Base-by-base conservation (phyloP, 2,113 vertebrate species). In the Prionailurus viverrinus region DNA sequence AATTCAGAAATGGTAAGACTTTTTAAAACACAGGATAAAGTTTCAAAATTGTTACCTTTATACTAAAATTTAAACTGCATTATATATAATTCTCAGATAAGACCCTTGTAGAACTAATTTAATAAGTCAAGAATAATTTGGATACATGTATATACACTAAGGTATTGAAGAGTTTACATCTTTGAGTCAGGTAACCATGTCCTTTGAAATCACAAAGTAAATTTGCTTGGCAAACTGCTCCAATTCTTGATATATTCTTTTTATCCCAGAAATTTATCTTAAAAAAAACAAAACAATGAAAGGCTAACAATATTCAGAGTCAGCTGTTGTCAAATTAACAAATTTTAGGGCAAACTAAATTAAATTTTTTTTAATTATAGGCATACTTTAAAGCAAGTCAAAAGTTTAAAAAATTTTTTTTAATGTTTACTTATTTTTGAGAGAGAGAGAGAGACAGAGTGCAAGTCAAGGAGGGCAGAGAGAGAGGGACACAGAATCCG, bases 151-250 rank as follows among this genome's bases (percentile, higher is more conserved):
- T 18, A 66, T 76, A 92, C 66, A 83, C 14, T 39, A 95, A 85
- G 51, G 31, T 65, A 87, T 18, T 23, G n/a, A 85, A 95, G 6
- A 80, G 13, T 86, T 58, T 83, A 84, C 29, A 88, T 97, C 73
- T 95, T 90, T 88, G 73, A 82, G 36, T 80, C 86, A 41, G n/a
- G 48, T 66, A 97, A 66, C 4, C 33, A 53, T 21, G 36, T 89
- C n/a, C 66, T 95, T 87, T 63, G 39, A 97, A 95, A 97, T 82
- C 27, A 95, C 16, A 91, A 93, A 93, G 58, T 85, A 94, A 92
- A 76, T 95, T 93, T 93, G 27, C 48, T 83, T 96, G 61, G 58
- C 65, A 97, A 93, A 89, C 48, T 66, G 51, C 95, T 86, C 48
- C 13, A 55, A 83, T 39, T 87, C 63, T 94, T 83, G 41, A 91